Percentiles rank a stretch among this genome's conserved stretches.
Evolutionary conservation across 2,888 invertebrate genomes (phyloP).

Genomic region (Drosophila meridionalis): DNA sequence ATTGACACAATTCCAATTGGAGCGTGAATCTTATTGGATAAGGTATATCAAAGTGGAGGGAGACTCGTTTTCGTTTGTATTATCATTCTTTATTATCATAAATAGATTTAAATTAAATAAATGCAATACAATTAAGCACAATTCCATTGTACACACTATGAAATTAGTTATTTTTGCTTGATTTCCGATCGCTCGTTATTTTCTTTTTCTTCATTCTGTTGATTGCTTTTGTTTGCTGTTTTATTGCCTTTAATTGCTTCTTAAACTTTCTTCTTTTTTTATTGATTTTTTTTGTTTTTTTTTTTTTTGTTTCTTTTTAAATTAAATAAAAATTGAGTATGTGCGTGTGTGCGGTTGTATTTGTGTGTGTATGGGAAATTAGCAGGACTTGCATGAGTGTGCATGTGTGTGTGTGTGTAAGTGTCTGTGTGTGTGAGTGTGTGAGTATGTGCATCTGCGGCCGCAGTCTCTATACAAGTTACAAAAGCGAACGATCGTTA

Average conservation of each 20-base stretch:
- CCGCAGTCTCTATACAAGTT: constrained; percentile 84
- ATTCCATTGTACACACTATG: constrained; percentile 71
- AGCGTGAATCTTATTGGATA: background rate
- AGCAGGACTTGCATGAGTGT: constrained; percentile 40
- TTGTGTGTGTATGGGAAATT: constrained; percentile 32
- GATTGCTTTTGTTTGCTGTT: constrained; percentile 58
- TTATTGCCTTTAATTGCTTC: constrained; percentile 40
- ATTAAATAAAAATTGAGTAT: constrained; percentile 73
- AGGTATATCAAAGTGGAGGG: background rate
- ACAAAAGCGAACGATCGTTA: constrained; percentile 69
- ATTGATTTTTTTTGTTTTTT: constrained; percentile 37
- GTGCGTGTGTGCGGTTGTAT: constrained; percentile 46
- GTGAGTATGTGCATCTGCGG: constrained; percentile 54
- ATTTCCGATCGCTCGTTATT: constrained; percentile 39
- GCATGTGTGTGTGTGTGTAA: constrained; percentile 16
- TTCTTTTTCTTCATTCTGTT: constrained; percentile 34
- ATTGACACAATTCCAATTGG: background rate
- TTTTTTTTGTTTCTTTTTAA: constrained; percentile 41
- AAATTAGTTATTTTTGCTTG: constrained; percentile 66
- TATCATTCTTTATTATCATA: constrained; percentile 80
- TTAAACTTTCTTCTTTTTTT: constrained; percentile 14
- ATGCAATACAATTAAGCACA: constrained; percentile 83
- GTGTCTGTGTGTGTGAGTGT: constrained; percentile 25
- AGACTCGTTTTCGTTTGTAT: constrained; percentile 45
- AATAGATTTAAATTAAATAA: constrained; percentile 82